Conservation (phyloP, 2,888 invertebrate species). For the Tanypteryx hageni region DNA sequence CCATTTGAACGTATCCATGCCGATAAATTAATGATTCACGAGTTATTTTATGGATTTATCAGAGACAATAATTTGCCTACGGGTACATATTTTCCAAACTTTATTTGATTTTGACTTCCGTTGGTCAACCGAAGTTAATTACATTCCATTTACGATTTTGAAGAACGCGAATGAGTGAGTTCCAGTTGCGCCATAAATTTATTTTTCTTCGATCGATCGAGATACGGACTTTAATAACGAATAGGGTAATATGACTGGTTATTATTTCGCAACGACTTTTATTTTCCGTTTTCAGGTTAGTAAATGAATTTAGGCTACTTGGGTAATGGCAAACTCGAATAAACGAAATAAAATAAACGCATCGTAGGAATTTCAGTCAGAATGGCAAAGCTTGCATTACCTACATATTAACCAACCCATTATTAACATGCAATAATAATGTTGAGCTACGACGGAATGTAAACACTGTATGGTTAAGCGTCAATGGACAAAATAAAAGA, state of each 20-base stretch:
- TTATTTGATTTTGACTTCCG: constrained; percentile 19
- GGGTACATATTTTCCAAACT: constrained; percentile 7
- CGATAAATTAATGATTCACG: constrained; percentile 28
- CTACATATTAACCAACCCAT: too few species aligned
- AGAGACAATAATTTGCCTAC: constrained; percentile 12
- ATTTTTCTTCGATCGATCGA: not conserved
- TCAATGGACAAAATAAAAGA: too few species aligned
- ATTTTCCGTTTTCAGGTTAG: too few species aligned
- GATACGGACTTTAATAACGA: not conserved
- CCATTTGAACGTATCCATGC: constrained; percentile 16
- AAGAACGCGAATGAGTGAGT: not conserved
- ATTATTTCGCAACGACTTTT: too few species aligned
- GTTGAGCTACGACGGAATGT: too few species aligned
- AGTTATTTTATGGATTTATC: constrained; percentile 16
- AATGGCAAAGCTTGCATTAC: too few species aligned
- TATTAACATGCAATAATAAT: too few species aligned
- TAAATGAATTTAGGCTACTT: too few species aligned
- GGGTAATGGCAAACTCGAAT: too few species aligned
- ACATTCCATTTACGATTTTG: not conserved
- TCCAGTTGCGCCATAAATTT: not conserved
- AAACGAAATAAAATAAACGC: too few species aligned
- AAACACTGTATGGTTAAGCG: too few species aligned
- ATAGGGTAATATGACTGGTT: not conserved
- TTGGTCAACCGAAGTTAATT: constrained; percentile 29
- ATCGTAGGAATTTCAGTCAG: too few species aligned